Base-by-base conservation (phyloP, 2,797 vertebrate genomes). In the Amblyraja radiata region DNA sequence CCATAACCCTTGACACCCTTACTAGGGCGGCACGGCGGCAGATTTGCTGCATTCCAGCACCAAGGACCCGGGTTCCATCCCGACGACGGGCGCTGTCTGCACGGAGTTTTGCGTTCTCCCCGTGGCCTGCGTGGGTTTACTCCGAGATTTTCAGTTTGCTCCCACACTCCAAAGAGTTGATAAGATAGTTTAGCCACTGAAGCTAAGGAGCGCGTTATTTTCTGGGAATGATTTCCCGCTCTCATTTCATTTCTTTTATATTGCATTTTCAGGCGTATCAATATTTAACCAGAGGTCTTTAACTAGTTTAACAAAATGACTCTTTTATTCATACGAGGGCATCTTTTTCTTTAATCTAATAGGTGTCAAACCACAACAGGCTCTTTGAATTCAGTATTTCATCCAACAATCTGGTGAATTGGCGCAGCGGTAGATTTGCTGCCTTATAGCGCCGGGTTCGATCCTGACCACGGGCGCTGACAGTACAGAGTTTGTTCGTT, bases 151-250 rank as follows among this genome's bases (percentile, higher is more conserved):
- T 32, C 32, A 32, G 32, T 32, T 32, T 32, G 32, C 32, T 32
- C 32, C 32, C 32, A 32, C 0, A 0, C 32, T 32, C 0, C 32
- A 32, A 32, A 32, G 32, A 32, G 65, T 88, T 88, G 84, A 88
- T 88, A 88, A 88, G 84, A 84, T 84, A 54, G 81, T 28, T 84
- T 25, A 84, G 58, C 61, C 46, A 84, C 81, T 63, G 81, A 61
- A 88, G 61, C 21, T 88, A 65, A 88, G 61, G 84, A 68, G 61
- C n/a, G 36, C 84, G 65, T 88, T 32, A 63, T 32, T 88, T 88
- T 88, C 84, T 88, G 28, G 61, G 61, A 36, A 88, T 88, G 84
- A 88, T 61, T 88, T 88, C 68, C 61, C 32, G 84, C 88, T 88
- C 36, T 88, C 61, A 88, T 65, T 88, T 88, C 46, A 46, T 18